Evolutionary conservation across 2,113 vertebrate species (phyloP).

Genomic region (Alligator mississippiensis): DNA sequence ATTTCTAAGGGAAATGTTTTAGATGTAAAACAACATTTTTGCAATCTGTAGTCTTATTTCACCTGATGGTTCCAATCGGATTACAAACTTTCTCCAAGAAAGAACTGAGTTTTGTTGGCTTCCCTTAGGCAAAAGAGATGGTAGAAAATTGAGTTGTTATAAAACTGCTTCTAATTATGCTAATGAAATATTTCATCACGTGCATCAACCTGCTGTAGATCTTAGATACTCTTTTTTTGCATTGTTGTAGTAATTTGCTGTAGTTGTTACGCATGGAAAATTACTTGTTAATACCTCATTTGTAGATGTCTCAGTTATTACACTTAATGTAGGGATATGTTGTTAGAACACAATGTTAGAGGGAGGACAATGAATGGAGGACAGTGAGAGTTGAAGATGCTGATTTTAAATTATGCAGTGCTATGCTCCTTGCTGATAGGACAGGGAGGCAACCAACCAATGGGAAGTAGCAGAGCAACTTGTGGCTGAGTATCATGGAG

Average conservation of each 20-base stretch:
- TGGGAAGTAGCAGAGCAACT: not conserved
- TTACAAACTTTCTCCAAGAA: conserved; percentile 44
- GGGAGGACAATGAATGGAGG: not conserved
- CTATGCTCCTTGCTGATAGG: not conserved
- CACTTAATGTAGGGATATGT: not conserved
- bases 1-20: conserved; percentile 50
- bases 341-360: not conserved
- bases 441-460: not conserved
- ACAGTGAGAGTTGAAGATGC: not conserved
- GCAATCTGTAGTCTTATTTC: conserved; percentile 47
- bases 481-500: not conserved
- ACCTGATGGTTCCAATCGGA: conserved; percentile 46
- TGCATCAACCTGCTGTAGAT: conserved; percentile 12
- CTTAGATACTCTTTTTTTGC: not conserved
- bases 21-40: conserved; percentile 47
- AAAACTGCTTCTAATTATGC: conserved; percentile 37
- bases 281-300: conserved; percentile 2
- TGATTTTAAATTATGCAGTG: conserved; percentile 6
- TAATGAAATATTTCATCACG: conserved; percentile 13
- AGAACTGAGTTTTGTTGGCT: not conserved
- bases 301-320: conserved; percentile 21
- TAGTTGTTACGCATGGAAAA: conserved; percentile 42
- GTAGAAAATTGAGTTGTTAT: conserved; percentile 32
- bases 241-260: conserved; percentile 50
- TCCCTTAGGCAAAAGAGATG: not conserved